Percentiles rank a stretch among this genome's conserved stretches.
phyloP scores from a whole-genome alignment of 1,140 invertebrate species.

The Brachionus asplanchnoidis region DNA sequence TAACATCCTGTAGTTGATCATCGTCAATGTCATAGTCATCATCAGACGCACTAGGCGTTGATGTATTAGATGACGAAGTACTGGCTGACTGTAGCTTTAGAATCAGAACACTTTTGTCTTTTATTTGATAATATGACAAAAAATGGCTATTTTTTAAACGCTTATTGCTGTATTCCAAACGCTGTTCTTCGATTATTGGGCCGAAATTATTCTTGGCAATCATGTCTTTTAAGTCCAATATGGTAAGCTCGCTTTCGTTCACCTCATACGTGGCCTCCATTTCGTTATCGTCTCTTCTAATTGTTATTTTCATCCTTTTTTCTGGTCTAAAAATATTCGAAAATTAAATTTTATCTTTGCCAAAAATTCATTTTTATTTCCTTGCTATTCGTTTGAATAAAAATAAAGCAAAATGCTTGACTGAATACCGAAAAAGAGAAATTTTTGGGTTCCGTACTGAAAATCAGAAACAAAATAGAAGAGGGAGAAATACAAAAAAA shows the following conservation, averaged over 20 bases:
- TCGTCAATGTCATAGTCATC: slow-evolving; percentile 5
- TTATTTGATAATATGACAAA: slow-evolving; percentile 26
- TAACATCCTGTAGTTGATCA: background rate
- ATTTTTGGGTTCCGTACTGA: background rate
- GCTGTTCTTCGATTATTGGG: slow-evolving; percentile 20
- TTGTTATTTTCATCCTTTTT: slow-evolving; percentile 21
- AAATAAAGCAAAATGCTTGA: background rate
- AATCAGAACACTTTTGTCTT: slow-evolving; percentile 22
- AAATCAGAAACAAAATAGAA: background rate
- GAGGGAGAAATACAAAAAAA: background rate
- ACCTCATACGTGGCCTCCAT: slow-evolving; percentile 26
- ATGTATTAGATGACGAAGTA: background rate
- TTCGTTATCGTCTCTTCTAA: slow-evolving; percentile 15
- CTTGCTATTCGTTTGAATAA: background rate
- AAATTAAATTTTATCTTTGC: background rate
- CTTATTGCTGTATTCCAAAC: slow-evolving; percentile 20
- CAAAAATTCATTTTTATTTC: too few relatives aligned
- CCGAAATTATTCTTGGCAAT: slow-evolving; percentile 28
- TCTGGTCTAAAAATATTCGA: background rate
- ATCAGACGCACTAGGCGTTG: slow-evolving; percentile 14
- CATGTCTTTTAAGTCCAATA: background rate
- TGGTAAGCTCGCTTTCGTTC: background rate
- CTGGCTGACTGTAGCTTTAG: slow-evolving; percentile 28
- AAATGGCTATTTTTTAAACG: slow-evolving; percentile 30
- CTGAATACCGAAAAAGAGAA: background rate